Base-by-base conservation (phyloP, 2,888 invertebrate genomes). In the Eupithecia subumbrata region DNA sequence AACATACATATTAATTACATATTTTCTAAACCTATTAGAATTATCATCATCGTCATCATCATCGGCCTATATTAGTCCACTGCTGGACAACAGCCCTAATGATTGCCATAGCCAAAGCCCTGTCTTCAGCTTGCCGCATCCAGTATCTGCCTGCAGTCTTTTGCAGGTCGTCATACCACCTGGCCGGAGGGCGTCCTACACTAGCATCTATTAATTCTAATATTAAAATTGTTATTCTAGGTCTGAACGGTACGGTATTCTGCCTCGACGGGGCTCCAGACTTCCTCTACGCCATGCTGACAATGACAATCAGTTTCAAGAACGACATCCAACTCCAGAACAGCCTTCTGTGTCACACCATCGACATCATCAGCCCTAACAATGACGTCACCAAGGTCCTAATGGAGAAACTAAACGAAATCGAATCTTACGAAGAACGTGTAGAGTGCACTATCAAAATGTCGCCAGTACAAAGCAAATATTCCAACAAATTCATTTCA, bases 191-290 rank as follows among this genome's bases (percentile, higher is more conserved):
- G 34, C 5, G 34, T 34, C 34, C 40, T 40, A 40, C n/a, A 56
- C 22, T 22, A 22, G 52, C n/a, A 11, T 56, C n/a, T 22, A 56
- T 22, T 22, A 56, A 52, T 22, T 25, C 22, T 60, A 25, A 25
- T 60, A 60, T 14, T 9, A 60, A 14, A 11, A 25, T 25, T 60
- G 9, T 25, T 25, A n/a, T 78, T 79, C 4, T 84, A 95, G 95
- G 95, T 81, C 90, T 93, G 82, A 91, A 86, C 18, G 97, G 97
- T 5, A 94, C 95, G 64, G 83, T 97, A 2, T 93, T 97, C 83
- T 95, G 98, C 18, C 95, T 99, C 69, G 99, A 99, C 87, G 98
- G 98, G 18, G 95, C 97, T 0, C 98, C 97, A 0, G 96, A 96
- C 52, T 96, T 96, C 85, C 91, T 98, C 25, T 96, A 96, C 85